Conservation (phyloP, 1,140 invertebrate species). For the Ostrea edulis region DNA sequence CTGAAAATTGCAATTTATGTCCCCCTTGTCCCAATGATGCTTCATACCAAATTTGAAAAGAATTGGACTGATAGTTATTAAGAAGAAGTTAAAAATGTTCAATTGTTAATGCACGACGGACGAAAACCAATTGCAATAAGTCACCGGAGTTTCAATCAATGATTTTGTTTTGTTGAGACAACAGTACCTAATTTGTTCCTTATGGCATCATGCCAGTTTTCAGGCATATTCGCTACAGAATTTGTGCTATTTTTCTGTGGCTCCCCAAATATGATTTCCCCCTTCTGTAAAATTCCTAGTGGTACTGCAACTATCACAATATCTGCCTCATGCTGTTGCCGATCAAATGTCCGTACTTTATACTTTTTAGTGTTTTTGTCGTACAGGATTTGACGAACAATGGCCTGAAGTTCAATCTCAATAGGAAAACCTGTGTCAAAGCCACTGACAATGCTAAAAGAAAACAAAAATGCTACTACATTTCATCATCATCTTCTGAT, state of each 20-base stretch:
- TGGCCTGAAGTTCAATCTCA: slow-evolving; percentile 61
- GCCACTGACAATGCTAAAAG: slow-evolving; percentile 57
- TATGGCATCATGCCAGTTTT: background rate
- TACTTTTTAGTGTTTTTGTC: slow-evolving; percentile 62
- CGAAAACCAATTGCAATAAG: too few species aligned
- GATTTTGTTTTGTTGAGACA: too few species aligned
- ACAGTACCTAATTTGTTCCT: slow-evolving; percentile 10
- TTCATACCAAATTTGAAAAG: too few species aligned
- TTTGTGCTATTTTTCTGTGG: slow-evolving; percentile 47
- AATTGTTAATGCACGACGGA: too few species aligned
- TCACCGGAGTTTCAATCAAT: too few species aligned
- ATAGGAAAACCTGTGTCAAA: slow-evolving; percentile 57
- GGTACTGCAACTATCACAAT: slow-evolving; percentile 69
- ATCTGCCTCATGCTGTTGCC: slow-evolving; percentile 63
- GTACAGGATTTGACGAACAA: slow-evolving; percentile 65
- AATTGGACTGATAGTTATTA: too few species aligned
- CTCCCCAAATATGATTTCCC: slow-evolving; percentile 62
- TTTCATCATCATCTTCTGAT: background rate
- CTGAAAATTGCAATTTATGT: too few species aligned
- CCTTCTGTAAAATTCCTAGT: slow-evolving; percentile 57
- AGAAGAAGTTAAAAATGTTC: too few species aligned
- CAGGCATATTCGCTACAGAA: background rate
- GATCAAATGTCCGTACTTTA: slow-evolving; percentile 62
- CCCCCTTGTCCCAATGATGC: too few species aligned
- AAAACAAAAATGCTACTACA: background rate